These are phyloP conservation scores for Atta texana DNA, from an alignment of 1,140 invertebrate genomes.

Conservation along the genomic window DNA sequence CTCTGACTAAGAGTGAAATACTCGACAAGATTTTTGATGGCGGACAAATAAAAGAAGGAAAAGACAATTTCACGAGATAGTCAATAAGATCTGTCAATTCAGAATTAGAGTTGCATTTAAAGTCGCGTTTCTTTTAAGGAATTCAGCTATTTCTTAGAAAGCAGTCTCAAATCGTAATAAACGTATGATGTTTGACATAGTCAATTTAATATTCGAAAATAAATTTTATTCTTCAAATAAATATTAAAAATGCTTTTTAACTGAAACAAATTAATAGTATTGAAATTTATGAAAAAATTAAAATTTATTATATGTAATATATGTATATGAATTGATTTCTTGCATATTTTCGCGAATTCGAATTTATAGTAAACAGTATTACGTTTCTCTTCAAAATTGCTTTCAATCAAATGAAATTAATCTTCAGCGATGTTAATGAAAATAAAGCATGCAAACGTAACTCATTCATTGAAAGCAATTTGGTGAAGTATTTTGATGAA, in stretches of 20 bases:
- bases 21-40: neutral
- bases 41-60: neutral
- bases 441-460: neutral
- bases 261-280: neutral
- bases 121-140: neutral
- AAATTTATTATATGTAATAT: neutral
- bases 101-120: neutral
- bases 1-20: slow-evolving; percentile 5
- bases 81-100: neutral
- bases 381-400: neutral
- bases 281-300: neutral
- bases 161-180: neutral
- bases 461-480: neutral
- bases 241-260: neutral
- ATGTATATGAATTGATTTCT: neutral
- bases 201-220: neutral
- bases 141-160: neutral
- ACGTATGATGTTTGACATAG: neutral
- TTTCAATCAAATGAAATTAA: neutral
- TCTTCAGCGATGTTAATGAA: neutral
- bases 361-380: neutral
- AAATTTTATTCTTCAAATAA: neutral
- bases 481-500: neutral
- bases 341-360: neutral
- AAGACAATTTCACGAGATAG: neutral